Conservation (phyloP, 2,797 vertebrate genomes). For the Molossus molossus region DNA sequence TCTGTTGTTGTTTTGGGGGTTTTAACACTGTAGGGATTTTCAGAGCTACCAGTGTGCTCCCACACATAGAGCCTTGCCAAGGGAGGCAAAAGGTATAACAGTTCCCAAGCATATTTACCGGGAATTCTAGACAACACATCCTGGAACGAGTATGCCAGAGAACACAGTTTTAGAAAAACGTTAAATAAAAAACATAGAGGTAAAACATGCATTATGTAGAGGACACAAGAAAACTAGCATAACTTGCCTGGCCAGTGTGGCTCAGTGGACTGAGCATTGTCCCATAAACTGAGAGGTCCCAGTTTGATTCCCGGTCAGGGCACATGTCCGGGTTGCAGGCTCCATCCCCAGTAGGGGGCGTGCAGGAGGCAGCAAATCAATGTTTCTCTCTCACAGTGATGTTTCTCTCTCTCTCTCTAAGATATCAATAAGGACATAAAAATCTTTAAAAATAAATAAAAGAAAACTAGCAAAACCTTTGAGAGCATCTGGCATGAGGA, state of each 20-base stretch:
- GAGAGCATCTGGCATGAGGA: not conserved
- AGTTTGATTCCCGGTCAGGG: too few species aligned
- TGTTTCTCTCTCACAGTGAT: too few species aligned
- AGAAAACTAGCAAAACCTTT: not conserved
- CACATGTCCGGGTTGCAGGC: too few species aligned
- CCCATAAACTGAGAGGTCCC: too few species aligned
- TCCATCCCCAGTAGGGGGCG: too few species aligned
- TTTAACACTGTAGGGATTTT: not conserved
- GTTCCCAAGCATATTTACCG: not conserved
- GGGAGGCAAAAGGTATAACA: not conserved
- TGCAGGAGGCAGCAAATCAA: too few species aligned
- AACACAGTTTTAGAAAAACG: not conserved
- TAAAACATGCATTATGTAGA: slow-evolving; percentile 16
- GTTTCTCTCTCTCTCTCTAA: too few species aligned
- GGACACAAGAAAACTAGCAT: not conserved
- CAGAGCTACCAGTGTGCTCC: not conserved
- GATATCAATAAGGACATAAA: too few species aligned
- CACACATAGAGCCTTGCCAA: not conserved
- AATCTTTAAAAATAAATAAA: too few species aligned
- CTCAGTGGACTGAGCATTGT: too few species aligned
- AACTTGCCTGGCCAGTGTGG: too few species aligned
- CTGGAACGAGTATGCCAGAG: not conserved
- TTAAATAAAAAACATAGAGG: not conserved
- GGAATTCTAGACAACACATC: not conserved
- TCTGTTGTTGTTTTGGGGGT: not conserved